Evolutionary conservation across 2,888 invertebrate species (phyloP), one percentile per base, ranked within the genome.

Genomic region (Stomorhina lunata): DNA sequence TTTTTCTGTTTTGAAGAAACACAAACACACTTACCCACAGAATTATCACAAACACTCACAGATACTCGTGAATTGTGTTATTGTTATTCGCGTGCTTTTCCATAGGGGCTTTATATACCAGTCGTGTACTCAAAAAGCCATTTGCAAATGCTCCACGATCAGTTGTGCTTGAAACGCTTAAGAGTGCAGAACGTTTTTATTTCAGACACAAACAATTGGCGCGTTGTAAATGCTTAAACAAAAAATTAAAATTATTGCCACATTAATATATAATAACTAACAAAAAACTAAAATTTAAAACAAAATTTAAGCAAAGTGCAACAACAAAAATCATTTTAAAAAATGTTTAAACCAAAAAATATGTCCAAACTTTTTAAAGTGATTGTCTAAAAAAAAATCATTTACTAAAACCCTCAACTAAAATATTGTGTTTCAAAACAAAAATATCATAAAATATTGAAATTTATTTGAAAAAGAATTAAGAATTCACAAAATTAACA

Each of bases 81-180:
- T 71, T 75, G 57, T 12, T 53, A 34, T 80, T 73, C 80, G 81
- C 75, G 61, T 66, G 69, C 61, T 57, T 83, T 81, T n/a, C 22
- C 40, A 53, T 59, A 50, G 69, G 84, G 78, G 69, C 84, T 88
- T 87, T 88, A 87, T 86, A 79, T 82, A 66, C 43, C 66, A 73
- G 72, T 59, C 45, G 65, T 65, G 25, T 57, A 65, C 59, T 82
- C 59, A 82, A 79, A 82, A 63, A 72, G 83, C 80, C 76, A 79
- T 69, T 78, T 73, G 78, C 81, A 73, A 84, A 84, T 84, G 86
- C 86, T 86, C 86, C 86, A 86, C 75, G 71, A 82, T 75, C 90
- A 90, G 90, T 90, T 90, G 89, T 89, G 89, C 88, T 89, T 88
- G 86, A 87, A 89, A 90, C 89, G 90, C 88, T 89, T 86, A 87